A percentile compares a stretch with the other conserved stretches of the same genome.
Conservation (phyloP, 1,140 invertebrate species). For the Bacillus rossius region DNA sequence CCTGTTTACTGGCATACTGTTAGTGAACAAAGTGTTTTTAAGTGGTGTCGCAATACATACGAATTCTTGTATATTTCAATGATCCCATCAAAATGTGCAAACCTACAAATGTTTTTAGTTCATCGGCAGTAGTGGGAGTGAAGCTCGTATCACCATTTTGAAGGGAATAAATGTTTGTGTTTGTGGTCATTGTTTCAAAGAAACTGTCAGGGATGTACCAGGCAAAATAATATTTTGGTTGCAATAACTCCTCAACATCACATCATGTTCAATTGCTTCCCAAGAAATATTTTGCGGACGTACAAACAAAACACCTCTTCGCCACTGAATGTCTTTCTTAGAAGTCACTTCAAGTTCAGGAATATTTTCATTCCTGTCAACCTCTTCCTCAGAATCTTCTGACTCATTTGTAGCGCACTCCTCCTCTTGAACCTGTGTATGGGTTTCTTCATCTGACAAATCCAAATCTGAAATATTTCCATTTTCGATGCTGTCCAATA, state of each 20-base stretch:
- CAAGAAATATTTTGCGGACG: background rate
- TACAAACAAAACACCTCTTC: background rate
- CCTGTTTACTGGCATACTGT: conserved; percentile 8
- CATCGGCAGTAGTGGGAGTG: conserved; percentile 10
- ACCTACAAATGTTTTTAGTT: conserved; percentile 20
- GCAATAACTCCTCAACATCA: background rate
- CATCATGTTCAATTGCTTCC: background rate
- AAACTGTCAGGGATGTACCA: conserved; percentile 7
- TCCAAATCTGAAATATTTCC: too few species aligned
- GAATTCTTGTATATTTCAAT: conserved; percentile 16
- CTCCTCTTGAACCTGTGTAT: background rate
- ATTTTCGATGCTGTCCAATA: too few species aligned
- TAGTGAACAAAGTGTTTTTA: conserved; percentile 2
- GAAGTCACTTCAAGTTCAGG: background rate
- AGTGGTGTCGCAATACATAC: conserved; percentile 17
- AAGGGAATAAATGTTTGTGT: conserved; percentile 11
- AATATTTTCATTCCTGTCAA: background rate
- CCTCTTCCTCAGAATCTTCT: background rate
- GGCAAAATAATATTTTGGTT: conserved; percentile 10
- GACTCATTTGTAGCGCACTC: background rate
- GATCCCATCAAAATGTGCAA: conserved; percentile 19
- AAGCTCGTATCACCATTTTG: background rate
- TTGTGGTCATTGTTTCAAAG: conserved; percentile 6
- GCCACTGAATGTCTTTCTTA: conserved; percentile 1
- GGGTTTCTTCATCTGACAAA: too few species aligned